Conservation (phyloP, 1,140 invertebrate genomes). For the Venustaconcha ellipsiformis region DNA sequence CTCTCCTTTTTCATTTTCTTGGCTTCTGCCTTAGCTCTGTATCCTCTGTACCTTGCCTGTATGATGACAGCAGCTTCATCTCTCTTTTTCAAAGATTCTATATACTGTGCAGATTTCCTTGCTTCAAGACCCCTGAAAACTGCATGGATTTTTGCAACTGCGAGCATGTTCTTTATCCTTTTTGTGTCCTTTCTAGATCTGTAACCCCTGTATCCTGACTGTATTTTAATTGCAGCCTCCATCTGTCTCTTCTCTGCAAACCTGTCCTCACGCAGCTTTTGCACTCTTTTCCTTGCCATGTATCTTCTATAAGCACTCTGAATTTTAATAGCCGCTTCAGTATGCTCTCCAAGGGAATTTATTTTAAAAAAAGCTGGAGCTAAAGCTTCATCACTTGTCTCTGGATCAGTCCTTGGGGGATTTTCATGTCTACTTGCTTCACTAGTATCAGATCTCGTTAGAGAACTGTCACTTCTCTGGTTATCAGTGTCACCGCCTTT, state of each 20-base stretch:
- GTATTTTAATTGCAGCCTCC: slow-evolving; percentile 8
- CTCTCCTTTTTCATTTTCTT: slow-evolving; percentile 10
- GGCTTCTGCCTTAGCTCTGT: slow-evolving; percentile 1
- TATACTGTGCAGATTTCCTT: slow-evolving; percentile 1
- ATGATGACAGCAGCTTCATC: slow-evolving; percentile 12
- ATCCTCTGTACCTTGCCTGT: slow-evolving; percentile 14
- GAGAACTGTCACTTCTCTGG: too few species aligned
- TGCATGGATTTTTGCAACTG: slow-evolving; percentile 8
- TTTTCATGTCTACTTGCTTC: too few species aligned
- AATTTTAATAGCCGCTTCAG: slow-evolving; percentile 8
- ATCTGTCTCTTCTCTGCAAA: background rate
- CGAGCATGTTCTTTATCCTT: too few species aligned
- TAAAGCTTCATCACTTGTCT: too few species aligned
- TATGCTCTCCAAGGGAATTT: too few species aligned
- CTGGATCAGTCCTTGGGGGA: too few species aligned
- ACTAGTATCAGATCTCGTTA: too few species aligned
- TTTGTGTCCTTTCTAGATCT: background rate
- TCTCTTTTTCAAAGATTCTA: slow-evolving; percentile 9
- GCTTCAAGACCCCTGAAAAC: slow-evolving; percentile 11
- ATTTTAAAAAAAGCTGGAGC: too few species aligned
- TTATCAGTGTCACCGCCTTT: too few species aligned
- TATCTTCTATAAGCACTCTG: slow-evolving; percentile 18
- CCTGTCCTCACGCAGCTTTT: too few species aligned
- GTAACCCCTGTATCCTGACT: slow-evolving; percentile 20
- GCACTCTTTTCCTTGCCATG: slow-evolving; percentile 8